These are phyloP conservation scores for Aleiodes sp. DNA, from an alignment of 1,140 invertebrate genomes.

Conservation along the genomic window DNA sequence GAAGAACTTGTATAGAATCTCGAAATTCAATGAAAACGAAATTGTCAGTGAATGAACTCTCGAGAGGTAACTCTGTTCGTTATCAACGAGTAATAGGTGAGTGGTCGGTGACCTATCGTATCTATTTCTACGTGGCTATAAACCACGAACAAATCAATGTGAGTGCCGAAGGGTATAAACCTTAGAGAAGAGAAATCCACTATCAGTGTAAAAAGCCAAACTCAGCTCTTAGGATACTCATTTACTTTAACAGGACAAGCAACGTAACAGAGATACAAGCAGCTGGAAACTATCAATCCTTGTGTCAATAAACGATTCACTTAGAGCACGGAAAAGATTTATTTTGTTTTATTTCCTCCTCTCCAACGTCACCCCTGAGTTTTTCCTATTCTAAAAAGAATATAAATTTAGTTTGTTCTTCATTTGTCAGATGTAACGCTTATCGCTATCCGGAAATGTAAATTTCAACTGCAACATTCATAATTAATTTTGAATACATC, in stretches of 20 bases:
- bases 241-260: conserved; percentile 47
- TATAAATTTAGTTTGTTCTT: too few species aligned
- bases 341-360: background rate
- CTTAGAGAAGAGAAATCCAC: conserved; percentile 20
- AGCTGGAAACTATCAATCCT: conserved; percentile 47
- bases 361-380: too few species aligned
- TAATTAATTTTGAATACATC: too few species aligned
- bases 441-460: too few species aligned
- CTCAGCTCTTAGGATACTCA: conserved; percentile 29
- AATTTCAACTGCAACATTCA: too few species aligned
- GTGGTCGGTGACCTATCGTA: background rate
- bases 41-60: background rate
- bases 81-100: conserved; percentile 17
- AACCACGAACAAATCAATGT: conserved; percentile 62
- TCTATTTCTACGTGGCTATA: conserved; percentile 42
- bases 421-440: too few species aligned
- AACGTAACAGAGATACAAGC: conserved; percentile 35
- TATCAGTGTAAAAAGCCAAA: conserved; percentile 6
- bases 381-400: too few species aligned
- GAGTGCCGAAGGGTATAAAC: conserved; percentile 48
- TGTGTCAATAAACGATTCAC: conserved; percentile 45
- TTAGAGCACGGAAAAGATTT: background rate
- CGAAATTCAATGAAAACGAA: background rate
- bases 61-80: background rate
- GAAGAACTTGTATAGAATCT: too few species aligned